Evolutionary conservation across 2,797 vertebrate genomes (phyloP), one percentile per base, ranked within the genome.

Genomic region (Ctenopoma multispine): DNA sequence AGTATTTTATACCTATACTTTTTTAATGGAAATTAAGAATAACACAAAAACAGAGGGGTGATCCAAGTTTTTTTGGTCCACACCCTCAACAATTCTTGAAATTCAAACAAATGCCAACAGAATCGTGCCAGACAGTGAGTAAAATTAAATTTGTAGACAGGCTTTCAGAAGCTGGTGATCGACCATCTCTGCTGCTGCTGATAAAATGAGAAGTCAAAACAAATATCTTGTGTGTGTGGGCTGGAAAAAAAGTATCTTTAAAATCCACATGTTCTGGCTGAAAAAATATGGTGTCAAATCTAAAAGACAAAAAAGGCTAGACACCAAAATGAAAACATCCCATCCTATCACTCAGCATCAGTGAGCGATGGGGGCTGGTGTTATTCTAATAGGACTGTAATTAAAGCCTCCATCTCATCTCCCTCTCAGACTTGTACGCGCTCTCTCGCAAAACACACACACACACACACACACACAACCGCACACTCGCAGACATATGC

Each of bases 401-500:
- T 94, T 92, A 93, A 92, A 92, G 90, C 78, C 71, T 87, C 79
- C 73, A 85, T 92, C 88, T 90, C 87, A 89, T 92, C 86, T 91
- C 87, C 71, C 51, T 76, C 43, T 80, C 71, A 58, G 38, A 74
- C 61, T 69, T 80, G 67, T 75, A 55, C 27, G 47, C 55, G 21
- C 57, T 72, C 53, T 77, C 65, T 76, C 73, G 64, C 74, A 66
- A 60, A 80, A n/a, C n/a, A n/a, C n/a, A n/a, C n/a, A 44, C 41
- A 44, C 15, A 69, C 79, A 70, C 73, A 80, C 71, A 77, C 71
- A 82, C 38, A 80, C 62, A 75, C 15, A 55, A 67, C 66, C 68
- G 72, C 53, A 79, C 27, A 53, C 64, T 56, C 73, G 74, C 58
- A 79, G 82, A 87, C 61, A 87, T 55, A 69, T 2, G 27, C 75